Conservation (phyloP, 2,113 vertebrate species). For the Callipepla squamata region DNA sequence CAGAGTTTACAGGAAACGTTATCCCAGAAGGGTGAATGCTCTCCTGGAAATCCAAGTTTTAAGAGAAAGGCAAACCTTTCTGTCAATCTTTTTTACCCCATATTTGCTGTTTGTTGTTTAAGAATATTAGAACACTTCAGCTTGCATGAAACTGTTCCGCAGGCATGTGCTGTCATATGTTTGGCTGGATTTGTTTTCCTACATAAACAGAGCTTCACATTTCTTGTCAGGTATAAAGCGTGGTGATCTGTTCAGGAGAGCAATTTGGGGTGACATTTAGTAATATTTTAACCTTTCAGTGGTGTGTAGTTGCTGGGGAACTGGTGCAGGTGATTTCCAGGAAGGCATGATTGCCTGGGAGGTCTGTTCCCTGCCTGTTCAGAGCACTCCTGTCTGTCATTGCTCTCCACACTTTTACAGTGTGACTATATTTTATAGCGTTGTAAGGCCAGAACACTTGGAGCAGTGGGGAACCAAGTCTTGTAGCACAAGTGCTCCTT, state of each 20-base stretch:
- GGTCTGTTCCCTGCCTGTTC: neutral
- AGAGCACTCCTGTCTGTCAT: neutral
- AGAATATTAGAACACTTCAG: neutral
- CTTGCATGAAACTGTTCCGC: neutral
- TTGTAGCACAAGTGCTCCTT: neutral
- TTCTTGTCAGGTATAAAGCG: fast-evolving
- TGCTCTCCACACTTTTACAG: neutral
- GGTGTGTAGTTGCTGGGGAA: neutral
- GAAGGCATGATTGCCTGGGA: neutral
- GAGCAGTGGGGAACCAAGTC: neutral
- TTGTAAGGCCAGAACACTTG: neutral
- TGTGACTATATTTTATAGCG: neutral
- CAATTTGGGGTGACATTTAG: neutral
- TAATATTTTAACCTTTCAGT: neutral
- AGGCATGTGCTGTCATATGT: neutral
- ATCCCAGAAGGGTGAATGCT: neutral
- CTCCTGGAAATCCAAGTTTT: neutral
- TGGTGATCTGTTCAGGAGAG: neutral
- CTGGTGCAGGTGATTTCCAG: neutral
- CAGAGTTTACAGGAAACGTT: neutral
- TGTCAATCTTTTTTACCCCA: neutral
- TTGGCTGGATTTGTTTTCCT: neutral
- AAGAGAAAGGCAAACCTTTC: neutral
- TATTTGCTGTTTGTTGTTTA: neutral
- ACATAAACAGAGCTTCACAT: neutral